phyloP scores from a whole-genome alignment of 1,140 invertebrate genomes.

The Lutraria rhynchaena region DNA sequence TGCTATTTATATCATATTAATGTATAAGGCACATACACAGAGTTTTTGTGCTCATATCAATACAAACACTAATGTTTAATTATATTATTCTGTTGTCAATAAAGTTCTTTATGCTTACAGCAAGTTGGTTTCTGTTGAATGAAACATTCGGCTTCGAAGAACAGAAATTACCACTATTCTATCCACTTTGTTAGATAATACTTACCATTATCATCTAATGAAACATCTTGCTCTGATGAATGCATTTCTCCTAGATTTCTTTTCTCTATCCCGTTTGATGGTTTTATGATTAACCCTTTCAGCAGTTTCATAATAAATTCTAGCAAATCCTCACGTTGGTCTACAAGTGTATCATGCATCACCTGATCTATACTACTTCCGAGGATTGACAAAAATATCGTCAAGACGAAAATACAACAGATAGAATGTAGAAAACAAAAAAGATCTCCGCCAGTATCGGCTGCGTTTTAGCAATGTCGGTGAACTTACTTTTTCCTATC shows the following conservation, averaged over 20 bases:
- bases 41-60: too few species aligned
- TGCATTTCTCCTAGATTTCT: neutral
- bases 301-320: slow-evolving; percentile 24
- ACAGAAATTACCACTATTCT: too few species aligned
- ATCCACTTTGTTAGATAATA: too few species aligned
- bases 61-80: too few species aligned
- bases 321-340: slow-evolving; percentile 20
- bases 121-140: too few species aligned
- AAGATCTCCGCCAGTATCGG: slow-evolving; percentile 87
- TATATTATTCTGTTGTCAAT: too few species aligned
- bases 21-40: too few species aligned
- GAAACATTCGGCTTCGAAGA: too few species aligned
- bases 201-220: too few species aligned
- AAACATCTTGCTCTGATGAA: too few species aligned
- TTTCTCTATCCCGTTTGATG: neutral
- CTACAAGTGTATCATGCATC: neutral
- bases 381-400: slow-evolving; percentile 92
- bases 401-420: slow-evolving; percentile 91
- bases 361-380: slow-evolving; percentile 43
- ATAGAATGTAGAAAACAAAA: slow-evolving; percentile 88
- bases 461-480: slow-evolving; percentile 85
- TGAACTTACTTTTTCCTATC: slow-evolving; percentile 89
- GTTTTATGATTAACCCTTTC: neutral
- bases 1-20: too few species aligned
- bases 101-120: too few species aligned